Conservation (phyloP, 2,888 invertebrate species). For the Parnassius glacialis region DNA sequence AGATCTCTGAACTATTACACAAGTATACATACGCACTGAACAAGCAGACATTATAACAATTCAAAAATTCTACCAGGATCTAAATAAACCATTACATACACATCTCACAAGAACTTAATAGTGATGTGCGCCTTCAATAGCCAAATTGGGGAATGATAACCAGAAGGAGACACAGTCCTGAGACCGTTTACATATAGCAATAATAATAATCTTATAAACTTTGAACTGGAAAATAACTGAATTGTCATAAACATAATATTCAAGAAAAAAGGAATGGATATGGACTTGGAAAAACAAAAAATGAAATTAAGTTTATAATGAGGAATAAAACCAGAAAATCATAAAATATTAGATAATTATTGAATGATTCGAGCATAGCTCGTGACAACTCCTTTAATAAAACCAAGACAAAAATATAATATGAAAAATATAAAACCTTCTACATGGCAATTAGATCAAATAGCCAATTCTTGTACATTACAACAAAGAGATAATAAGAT, state of each 20-base stretch:
- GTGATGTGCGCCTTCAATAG: slow-evolving; percentile 29
- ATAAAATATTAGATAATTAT: slow-evolving; percentile 26
- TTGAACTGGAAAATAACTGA: slow-evolving; percentile 25
- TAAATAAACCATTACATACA: slow-evolving; percentile 26
- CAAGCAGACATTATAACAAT: slow-evolving; percentile 25
- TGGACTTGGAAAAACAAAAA: slow-evolving; percentile 32
- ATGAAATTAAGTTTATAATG: slow-evolving; percentile 30
- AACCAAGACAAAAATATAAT: not conserved
- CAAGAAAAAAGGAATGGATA: slow-evolving; percentile 26
- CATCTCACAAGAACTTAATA: slow-evolving; percentile 25
- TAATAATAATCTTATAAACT: slow-evolving; percentile 23
- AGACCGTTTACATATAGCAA: slow-evolving; percentile 23
- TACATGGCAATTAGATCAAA: too few species aligned
- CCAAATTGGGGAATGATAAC: slow-evolving; percentile 30
- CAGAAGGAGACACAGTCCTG: slow-evolving; percentile 1
- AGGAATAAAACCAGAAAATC: slow-evolving; percentile 19
- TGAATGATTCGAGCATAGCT: slow-evolving; percentile 36
- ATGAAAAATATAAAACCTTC: not conserved
- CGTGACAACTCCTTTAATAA: slow-evolving; percentile 27
- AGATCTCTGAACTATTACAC: too few species aligned
- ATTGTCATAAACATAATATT: slow-evolving; percentile 27
- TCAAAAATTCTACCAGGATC: slow-evolving; percentile 26
- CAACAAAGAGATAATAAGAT: too few species aligned
- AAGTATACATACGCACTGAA: slow-evolving; percentile 27
- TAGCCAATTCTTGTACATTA: too few species aligned